These are phyloP conservation scores for Drosophila mulleri DNA, from an alignment of 2,888 invertebrate genomes.

Conservation along the genomic window DNA sequence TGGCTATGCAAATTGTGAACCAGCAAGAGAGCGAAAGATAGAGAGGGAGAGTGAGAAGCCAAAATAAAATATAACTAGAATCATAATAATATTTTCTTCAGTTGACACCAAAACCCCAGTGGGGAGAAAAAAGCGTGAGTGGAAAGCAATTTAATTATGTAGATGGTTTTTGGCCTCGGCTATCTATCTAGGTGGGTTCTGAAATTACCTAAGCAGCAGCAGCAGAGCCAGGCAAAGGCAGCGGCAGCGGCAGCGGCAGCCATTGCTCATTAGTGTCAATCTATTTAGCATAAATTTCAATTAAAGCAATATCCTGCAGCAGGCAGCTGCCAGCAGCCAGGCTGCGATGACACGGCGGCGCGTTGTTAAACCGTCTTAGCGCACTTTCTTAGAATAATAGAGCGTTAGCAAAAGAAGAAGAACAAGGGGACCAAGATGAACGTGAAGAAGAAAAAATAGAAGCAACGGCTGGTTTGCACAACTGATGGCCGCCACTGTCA, in stretches of 20 bases:
- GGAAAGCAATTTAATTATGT: conserved; percentile 74
- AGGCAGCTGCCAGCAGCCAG: conserved; percentile 38
- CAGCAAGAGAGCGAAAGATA: neutral
- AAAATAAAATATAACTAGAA: conserved; percentile 7
- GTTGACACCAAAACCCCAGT: conserved; percentile 51
- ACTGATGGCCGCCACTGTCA: conserved; percentile 45
- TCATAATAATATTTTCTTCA: conserved; percentile 56
- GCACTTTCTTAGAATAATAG: conserved; percentile 69
- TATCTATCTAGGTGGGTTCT: conserved; percentile 23
- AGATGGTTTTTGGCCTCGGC: conserved; percentile 60
- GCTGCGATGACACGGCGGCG: conserved; percentile 24
- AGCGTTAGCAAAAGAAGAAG: conserved; percentile 25
- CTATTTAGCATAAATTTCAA: conserved; percentile 82
- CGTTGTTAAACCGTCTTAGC: conserved; percentile 53
- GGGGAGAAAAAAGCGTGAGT: conserved; percentile 30
- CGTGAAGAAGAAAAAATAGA: conserved; percentile 4
- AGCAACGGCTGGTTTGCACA: conserved; percentile 13
- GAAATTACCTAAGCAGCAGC: conserved; percentile 56
- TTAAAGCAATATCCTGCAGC: conserved; percentile 80
- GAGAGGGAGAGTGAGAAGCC: neutral
- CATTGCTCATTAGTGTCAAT: conserved; percentile 80
- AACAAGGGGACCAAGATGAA: neutral
- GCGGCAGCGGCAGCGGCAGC: conserved; percentile 46
- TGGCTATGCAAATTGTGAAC: conserved; percentile 55
- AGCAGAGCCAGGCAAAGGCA: conserved; percentile 1